Conservation (phyloP, 2,888 invertebrate genomes). For the Lasioglossum pauxillum region DNA sequence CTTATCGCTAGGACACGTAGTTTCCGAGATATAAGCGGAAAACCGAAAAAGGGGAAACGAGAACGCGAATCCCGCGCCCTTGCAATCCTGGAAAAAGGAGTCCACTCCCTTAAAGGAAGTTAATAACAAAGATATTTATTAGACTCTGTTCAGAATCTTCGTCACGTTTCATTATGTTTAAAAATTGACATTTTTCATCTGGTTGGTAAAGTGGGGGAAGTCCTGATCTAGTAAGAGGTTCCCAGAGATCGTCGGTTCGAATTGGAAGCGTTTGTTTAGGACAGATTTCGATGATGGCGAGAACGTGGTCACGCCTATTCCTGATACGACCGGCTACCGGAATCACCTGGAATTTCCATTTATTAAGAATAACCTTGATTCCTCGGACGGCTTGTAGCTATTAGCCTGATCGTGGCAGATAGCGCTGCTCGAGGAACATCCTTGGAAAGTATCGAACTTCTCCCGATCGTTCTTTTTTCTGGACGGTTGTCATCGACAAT, state of each 20-base stretch:
- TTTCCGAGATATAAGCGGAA: no score
- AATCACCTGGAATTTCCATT: slow-evolving; percentile 65
- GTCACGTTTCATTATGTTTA: no score
- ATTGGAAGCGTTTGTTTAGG: neutral
- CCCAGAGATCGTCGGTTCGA: neutral
- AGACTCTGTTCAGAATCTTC: no score
- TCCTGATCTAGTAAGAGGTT: neutral
- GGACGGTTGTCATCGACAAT: slow-evolving; percentile 8
- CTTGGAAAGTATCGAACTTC: slow-evolving; percentile 34
- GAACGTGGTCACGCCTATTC: slow-evolving; percentile 15
- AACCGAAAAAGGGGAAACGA: no score
- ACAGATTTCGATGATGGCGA: neutral
- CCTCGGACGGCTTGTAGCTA: slow-evolving; percentile 53
- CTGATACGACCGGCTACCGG: slow-evolving; percentile 16
- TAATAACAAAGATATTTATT: no score
- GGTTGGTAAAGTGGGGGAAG: neutral
- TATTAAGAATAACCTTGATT: slow-evolving; percentile 53
- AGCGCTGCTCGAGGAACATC: slow-evolving; percentile 28
- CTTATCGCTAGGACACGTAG: no score
- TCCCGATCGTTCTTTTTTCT: neutral
- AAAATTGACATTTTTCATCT: no score
- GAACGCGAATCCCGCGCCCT: no score
- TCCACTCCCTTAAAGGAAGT: no score
- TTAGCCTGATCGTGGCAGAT: slow-evolving; percentile 65
- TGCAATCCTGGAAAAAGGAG: no score